These are phyloP conservation scores for Microplitis manilae DNA, from an alignment of 2,888 invertebrate species.

Conservation along the genomic window DNA sequence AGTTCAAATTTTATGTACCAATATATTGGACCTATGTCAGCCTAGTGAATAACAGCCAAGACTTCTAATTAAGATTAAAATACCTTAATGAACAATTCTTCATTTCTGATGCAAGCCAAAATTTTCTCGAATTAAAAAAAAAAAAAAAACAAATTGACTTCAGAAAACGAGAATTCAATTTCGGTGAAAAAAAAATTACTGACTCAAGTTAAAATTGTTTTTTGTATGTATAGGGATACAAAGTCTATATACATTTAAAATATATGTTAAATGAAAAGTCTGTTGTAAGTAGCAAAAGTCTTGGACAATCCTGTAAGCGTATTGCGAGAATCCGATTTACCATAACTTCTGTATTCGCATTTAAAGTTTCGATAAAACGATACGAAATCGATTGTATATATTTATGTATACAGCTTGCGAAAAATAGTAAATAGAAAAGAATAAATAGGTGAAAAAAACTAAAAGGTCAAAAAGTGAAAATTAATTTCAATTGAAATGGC, in stretches of 20 bases:
- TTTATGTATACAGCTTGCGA: neutral
- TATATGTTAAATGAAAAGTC: neutral
- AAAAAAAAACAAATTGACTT: too few relatives aligned
- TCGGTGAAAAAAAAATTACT: too few relatives aligned
- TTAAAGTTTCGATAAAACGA: neutral
- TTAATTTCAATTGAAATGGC: slow-evolving; percentile 35
- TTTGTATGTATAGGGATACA: neutral
- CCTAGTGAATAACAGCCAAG: too few relatives aligned
- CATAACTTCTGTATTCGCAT: slow-evolving; percentile 12
- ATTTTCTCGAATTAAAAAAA: too few relatives aligned
- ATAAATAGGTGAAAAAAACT: neutral
- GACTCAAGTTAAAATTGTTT: too few relatives aligned
- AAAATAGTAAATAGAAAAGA: slow-evolving; percentile 1
- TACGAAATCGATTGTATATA: neutral
- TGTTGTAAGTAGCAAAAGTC: slow-evolving; percentile 4
- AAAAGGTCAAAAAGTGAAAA: slow-evolving; percentile 36
- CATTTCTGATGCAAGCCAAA: too few relatives aligned
- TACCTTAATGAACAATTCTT: too few relatives aligned
- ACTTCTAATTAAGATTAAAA: too few relatives aligned
- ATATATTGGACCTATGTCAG: too few relatives aligned
- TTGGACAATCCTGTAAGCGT: slow-evolving; percentile 16
- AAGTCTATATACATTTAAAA: neutral
- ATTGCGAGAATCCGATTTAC: slow-evolving; percentile 28
- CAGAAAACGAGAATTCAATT: too few relatives aligned
- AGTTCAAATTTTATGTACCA: too few relatives aligned